phyloP scores from a whole-genome alignment of 2,797 vertebrate species.

The Pseudotriccus pelzelni region DNA sequence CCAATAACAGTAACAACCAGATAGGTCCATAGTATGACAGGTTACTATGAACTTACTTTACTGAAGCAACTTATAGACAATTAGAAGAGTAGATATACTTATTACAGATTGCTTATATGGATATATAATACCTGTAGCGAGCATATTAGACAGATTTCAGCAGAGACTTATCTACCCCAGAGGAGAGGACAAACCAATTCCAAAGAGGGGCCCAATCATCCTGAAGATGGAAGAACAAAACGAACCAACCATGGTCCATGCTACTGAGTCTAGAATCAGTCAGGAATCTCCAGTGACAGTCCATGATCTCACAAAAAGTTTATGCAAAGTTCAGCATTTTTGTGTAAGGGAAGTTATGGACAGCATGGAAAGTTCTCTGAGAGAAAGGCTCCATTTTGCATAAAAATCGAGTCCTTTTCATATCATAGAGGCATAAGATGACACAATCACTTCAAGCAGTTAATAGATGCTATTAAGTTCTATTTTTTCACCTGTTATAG shows the following conservation, averaged over 20 bases:
- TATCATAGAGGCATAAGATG: no score
- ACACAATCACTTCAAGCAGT: background rate
- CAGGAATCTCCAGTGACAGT: background rate
- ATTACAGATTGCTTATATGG: no score
- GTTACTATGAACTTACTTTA: background rate
- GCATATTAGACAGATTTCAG: background rate
- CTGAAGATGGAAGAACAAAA: background rate
- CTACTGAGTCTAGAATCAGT: background rate
- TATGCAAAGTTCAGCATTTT: background rate
- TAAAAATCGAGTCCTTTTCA: background rate
- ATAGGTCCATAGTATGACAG: no score
- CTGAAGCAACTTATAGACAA: background rate
- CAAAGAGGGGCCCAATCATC: background rate
- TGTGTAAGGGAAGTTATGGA: background rate
- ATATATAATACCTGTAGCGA: background rate
- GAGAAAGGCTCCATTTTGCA: background rate
- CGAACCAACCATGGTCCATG: background rate
- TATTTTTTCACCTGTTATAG: background rate
- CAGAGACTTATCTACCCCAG: background rate
- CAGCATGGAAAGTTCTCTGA: background rate
- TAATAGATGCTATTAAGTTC: background rate
- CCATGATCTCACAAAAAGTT: rapidly evolving
- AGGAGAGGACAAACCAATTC: background rate
- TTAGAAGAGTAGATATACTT: background rate
- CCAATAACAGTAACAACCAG: background rate